Conservation (phyloP, 1,140 invertebrate genomes). For the Tyrophagus putrescentiae region DNA sequence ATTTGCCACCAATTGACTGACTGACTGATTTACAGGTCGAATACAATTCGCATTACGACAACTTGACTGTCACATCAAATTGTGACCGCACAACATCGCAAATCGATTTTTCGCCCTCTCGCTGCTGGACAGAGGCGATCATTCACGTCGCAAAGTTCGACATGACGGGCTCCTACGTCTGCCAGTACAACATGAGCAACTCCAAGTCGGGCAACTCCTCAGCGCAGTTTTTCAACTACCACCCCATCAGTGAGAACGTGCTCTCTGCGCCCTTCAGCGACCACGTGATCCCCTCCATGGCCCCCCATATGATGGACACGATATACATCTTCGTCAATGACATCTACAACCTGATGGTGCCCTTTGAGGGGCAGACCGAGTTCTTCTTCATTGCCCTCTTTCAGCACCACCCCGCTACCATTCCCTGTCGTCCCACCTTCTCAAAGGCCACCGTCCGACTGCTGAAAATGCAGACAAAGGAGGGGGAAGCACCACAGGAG, state of each 20-base stretch:
- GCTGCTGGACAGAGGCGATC: conserved; percentile 8
- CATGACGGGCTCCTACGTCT: conserved; percentile 22
- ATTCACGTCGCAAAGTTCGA: conserved; percentile 8
- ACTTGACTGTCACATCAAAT: not conserved
- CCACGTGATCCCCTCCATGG: too few species aligned
- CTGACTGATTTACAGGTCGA: not conserved
- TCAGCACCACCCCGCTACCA: conserved; percentile 20
- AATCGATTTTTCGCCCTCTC: not conserved
- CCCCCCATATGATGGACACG: not conserved
- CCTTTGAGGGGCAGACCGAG: conserved; percentile 12
- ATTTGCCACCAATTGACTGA: not conserved
- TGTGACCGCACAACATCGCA: not conserved
- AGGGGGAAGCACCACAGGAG: not conserved
- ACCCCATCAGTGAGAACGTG: not conserved
- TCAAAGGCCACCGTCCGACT: conserved; percentile 23
- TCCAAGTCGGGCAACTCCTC: not conserved
- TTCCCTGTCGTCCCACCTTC: conserved; percentile 25
- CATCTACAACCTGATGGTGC: conserved; percentile 21
- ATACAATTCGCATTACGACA: not conserved
- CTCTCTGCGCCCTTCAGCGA: not conserved
- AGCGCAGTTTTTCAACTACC: not conserved
- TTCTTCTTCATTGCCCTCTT: conserved; percentile 21
- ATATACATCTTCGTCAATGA: conserved; percentile 27
- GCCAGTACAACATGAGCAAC: conserved; percentile 18
- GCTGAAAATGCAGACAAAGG: conserved; percentile 22